These are phyloP conservation scores for Oryzias sinensis DNA, from an alignment of 2,797 vertebrate genomes.

Conservation along the genomic window DNA sequence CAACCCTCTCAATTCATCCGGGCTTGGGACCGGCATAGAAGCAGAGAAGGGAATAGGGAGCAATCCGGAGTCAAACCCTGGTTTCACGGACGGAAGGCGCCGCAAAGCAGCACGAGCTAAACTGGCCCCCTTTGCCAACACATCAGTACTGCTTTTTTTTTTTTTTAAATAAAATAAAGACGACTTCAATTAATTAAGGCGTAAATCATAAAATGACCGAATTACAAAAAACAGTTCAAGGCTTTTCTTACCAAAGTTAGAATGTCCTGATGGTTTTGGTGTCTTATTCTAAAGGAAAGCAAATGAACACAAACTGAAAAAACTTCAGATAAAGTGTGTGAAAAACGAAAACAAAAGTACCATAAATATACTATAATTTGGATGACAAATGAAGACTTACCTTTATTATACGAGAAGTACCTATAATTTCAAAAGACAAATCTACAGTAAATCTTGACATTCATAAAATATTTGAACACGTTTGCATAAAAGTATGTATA, in stretches of 20 bases:
- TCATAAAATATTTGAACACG: neutral
- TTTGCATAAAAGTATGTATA: neutral
- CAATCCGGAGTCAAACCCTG: too few species aligned
- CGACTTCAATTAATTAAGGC: too few species aligned
- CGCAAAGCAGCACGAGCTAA: too few species aligned
- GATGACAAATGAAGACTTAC: constrained; percentile 42
- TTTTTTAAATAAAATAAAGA: too few species aligned
- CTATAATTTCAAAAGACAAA: constrained; percentile 54
- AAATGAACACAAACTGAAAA: neutral
- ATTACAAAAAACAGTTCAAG: neutral
- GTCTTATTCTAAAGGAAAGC: constrained; percentile 57
- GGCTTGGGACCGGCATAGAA: too few species aligned
- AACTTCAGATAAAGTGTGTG: neutral
- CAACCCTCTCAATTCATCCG: too few species aligned
- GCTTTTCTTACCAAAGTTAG: constrained; percentile 63
- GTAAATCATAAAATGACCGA: neutral
- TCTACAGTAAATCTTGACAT: neutral
- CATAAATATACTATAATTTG: neutral
- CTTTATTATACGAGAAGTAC: constrained; percentile 65
- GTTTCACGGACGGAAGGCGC: too few species aligned
- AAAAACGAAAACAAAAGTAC: neutral
- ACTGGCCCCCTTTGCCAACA: neutral
- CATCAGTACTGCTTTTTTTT: too few species aligned
- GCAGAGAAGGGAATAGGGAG: too few species aligned
- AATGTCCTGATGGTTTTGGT: constrained; percentile 38